These are phyloP conservation scores for Chymomyza amoena DNA, from an alignment of 2,888 invertebrate species.

Conservation along the genomic window DNA sequence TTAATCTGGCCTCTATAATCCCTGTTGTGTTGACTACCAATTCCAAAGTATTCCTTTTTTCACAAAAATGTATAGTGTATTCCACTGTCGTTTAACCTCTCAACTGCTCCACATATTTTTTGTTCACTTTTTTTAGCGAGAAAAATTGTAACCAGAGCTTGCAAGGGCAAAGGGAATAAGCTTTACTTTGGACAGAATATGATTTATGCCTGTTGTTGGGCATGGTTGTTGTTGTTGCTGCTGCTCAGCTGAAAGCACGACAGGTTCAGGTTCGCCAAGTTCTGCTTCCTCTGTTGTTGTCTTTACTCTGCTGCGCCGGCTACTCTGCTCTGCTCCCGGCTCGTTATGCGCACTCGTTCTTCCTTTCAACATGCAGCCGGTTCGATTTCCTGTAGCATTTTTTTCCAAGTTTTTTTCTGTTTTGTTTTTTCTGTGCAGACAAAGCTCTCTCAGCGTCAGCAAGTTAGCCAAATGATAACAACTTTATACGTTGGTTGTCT, in stretches of 20 bases:
- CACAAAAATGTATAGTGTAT: no score
- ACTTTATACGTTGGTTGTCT: constrained; percentile 1
- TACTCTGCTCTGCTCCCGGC: not conserved
- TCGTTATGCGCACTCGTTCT: constrained; percentile 32
- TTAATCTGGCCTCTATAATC: no score
- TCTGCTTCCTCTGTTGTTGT: constrained; percentile 10
- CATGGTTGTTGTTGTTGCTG: not conserved
- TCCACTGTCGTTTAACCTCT: no score
- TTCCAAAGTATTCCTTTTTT: no score
- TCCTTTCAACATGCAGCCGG: constrained; percentile 66
- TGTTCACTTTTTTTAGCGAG: not conserved
- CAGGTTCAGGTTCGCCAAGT: constrained; percentile 10
- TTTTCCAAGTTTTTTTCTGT: constrained; percentile 17
- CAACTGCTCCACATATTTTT: not conserved
- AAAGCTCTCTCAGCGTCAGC: constrained; percentile 3
- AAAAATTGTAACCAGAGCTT: not conserved
- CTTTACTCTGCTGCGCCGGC: constrained; percentile 11
- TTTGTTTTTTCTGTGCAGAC: constrained; percentile 17
- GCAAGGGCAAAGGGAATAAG: not conserved
- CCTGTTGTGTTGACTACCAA: no score
- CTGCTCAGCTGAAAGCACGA: not conserved
- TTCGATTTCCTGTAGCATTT: constrained; percentile 73
- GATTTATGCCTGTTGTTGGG: not conserved
- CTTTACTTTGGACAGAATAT: not conserved
- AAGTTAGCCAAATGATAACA: constrained; percentile 6